Percentiles rank a stretch among this genome's conserved stretches.
These are phyloP conservation scores for Agrochola litura DNA, from an alignment of 2,888 invertebrate genomes.

Conservation along the genomic window DNA sequence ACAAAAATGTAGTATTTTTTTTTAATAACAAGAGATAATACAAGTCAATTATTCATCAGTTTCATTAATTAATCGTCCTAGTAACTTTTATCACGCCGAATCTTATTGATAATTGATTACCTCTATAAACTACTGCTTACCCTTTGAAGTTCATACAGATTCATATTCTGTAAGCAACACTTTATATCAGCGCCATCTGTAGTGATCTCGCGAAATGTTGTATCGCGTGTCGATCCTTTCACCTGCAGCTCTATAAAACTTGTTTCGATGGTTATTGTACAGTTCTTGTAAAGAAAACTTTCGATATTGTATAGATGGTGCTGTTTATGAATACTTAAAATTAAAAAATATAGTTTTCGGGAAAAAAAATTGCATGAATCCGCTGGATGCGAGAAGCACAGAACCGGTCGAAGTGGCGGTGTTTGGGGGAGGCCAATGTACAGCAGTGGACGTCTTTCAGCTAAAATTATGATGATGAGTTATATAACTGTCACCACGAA, in stretches of 20 bases:
- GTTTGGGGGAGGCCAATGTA: too few relatives aligned
- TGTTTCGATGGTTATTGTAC: background rate
- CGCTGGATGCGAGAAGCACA: too few relatives aligned
- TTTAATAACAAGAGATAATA: too few relatives aligned
- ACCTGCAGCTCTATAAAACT: conserved; percentile 10
- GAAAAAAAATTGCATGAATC: fast-evolving
- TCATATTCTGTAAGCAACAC: background rate
- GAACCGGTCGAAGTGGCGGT: too few relatives aligned
- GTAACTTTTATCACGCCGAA: background rate
- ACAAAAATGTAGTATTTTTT: too few relatives aligned
- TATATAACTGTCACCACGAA: background rate
- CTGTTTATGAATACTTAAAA: background rate
- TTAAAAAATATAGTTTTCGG: background rate
- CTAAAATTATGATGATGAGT: too few relatives aligned
- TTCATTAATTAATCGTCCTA: too few relatives aligned
- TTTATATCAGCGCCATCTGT: conserved; percentile 58
- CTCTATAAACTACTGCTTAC: background rate
- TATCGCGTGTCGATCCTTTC: conserved; percentile 28
- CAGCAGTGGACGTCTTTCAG: too few relatives aligned
- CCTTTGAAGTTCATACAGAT: background rate
- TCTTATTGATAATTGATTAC: background rate
- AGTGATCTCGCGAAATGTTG: conserved; percentile 7
- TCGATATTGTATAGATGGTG: conserved; percentile 45
- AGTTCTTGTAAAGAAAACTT: conserved; percentile 1
- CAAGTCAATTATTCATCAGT: background rate